Base-by-base conservation (phyloP, 2,113 vertebrate genomes). In the Prietella phreatophila region DNA sequence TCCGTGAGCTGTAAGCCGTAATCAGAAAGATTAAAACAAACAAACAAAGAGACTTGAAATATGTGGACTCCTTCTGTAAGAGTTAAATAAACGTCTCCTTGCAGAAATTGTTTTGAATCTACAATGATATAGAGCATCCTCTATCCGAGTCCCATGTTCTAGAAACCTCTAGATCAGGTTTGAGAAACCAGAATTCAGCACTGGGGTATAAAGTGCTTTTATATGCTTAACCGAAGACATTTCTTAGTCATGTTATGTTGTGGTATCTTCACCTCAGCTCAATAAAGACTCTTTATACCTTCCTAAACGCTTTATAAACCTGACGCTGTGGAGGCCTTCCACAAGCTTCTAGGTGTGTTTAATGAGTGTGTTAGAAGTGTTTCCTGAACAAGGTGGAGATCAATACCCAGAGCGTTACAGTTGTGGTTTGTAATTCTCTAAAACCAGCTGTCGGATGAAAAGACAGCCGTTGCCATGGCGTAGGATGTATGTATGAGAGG, bases 381-480 rank as follows among this genome's bases (percentile, higher is more conserved):
- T 47, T 47, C 42, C 42, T 47, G 42, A 47, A 47, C 42, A 47
- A 47, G 42, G 42, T 47, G 42, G 42, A 47, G 42, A 47, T 47
- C 42, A 47, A 47, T 47, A 47, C 42, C 42, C 42, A 79, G 56
- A 63, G 17, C 6, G 19, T 33, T 2, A 60, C 10, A 58, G 60
- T 63, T 86, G 39, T 86, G 75, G 75, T 86, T 73, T 86, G 30
- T 30, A 47, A 47, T 27, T 63, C 56, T 85, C 14, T 33, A 85
- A 61, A 58, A 86, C 22, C 33, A 78, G 84, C 84, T 76, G 71
- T 33, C 55, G 10, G 69, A 78, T 58, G 22, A 78, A 61, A 30
- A 63, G 53, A 61, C 33, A 61, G 22, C 84, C 5, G 84, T 85
- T 85, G 60, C 84, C 73, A 63, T 78, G 84, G 55, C 30, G 25